Evolutionary conservation across 2,888 invertebrate species (phyloP).

Genomic region (Megastigmus dorsalis): DNA sequence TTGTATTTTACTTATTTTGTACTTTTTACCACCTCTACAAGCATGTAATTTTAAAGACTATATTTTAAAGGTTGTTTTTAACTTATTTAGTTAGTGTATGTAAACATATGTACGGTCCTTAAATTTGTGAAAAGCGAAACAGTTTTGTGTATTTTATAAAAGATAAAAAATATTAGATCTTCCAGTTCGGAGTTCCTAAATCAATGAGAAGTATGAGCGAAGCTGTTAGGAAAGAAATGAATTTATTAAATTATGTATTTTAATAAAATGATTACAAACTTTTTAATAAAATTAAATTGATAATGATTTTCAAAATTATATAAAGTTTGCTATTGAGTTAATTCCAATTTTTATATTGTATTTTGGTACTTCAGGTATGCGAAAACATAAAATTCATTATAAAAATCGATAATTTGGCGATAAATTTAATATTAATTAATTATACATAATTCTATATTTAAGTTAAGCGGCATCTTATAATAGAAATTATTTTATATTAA

Average conservation of each 20-base stretch:
- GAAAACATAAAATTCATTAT: conserved; percentile 16
- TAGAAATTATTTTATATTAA: neutral
- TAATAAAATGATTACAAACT: neutral
- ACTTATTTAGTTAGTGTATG: neutral
- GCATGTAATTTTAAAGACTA: conserved; percentile 30
- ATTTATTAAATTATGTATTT: conserved; percentile 12
- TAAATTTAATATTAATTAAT: conserved; percentile 6
- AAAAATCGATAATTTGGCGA: conserved; percentile 12
- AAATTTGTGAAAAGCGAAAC: conserved; percentile 6
- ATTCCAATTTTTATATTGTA: neutral
- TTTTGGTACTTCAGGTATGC: neutral
- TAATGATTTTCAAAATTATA: conserved; percentile 10
- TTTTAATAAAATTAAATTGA: neutral
- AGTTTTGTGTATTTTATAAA: conserved; percentile 14
- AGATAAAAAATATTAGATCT: conserved; percentile 40
- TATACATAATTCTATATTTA: neutral
- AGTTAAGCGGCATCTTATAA: neutral
- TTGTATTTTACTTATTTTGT: conserved; percentile 26
- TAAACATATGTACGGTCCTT: conserved; percentile 21
- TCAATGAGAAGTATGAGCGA: conserved; percentile 26
- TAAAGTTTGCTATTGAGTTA: neutral
- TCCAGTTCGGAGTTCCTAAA: conserved; percentile 52
- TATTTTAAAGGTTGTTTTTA: conserved; percentile 31
- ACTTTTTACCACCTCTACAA: conserved; percentile 34
- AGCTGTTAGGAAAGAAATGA: neutral